Percentiles rank a stretch among this genome's conserved stretches.
Evolutionary conservation across 1,140 invertebrate species (phyloP).

Genomic region (Anastrepha ludens): DNA sequence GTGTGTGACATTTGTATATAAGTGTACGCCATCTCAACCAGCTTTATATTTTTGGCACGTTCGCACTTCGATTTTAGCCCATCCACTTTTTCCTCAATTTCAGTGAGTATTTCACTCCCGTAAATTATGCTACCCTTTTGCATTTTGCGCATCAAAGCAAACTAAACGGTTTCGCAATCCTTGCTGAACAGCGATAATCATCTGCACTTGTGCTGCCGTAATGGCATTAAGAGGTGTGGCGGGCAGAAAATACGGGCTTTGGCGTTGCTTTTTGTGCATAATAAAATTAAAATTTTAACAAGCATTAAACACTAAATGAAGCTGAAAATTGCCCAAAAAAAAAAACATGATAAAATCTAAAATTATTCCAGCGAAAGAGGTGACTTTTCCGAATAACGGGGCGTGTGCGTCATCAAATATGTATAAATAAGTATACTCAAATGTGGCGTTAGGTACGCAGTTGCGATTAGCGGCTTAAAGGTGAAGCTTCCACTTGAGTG

Average conservation of each 20-base stretch:
- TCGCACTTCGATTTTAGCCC: conserved; percentile 15
- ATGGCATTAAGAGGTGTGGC: neutral
- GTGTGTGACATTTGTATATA: too few relatives aligned
- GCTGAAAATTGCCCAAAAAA: conserved; percentile 72
- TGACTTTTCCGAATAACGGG: neutral
- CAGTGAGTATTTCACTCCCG: neutral
- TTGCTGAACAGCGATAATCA: neutral
- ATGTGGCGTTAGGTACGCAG: too few relatives aligned
- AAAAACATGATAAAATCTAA: neutral
- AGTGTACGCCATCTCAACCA: too few relatives aligned
- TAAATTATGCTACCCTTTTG: conserved; percentile 1
- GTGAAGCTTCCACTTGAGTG: conserved; percentile 17
- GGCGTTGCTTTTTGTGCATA: conserved; percentile 58
- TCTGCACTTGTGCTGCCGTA: neutral
- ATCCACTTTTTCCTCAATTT: neutral
- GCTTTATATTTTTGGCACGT: conserved; percentile 25
- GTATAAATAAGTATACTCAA: too few relatives aligned
- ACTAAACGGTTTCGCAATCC: neutral
- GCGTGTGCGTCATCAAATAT: neutral
- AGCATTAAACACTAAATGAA: conserved; percentile 73
- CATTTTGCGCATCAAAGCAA: conserved; percentile 2
- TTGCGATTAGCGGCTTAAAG: neutral
- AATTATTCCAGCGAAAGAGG: neutral
- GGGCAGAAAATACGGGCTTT: neutral
- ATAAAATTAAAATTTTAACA: conserved; percentile 73